phyloP scores from a whole-genome alignment of 2,113 vertebrate genomes.

The Tetrax tetrax region DNA sequence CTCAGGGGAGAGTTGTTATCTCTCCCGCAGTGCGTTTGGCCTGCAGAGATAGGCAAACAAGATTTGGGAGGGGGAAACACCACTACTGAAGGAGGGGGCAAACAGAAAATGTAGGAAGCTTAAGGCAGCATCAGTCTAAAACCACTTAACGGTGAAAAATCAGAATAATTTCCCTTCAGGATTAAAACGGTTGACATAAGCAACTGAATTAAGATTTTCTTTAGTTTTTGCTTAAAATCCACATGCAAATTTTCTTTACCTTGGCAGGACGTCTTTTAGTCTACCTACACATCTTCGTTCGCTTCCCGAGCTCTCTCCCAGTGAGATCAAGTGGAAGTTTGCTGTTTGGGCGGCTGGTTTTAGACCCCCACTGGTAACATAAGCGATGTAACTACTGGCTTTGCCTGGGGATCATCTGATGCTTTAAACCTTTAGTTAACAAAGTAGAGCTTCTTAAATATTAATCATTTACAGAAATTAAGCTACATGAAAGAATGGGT shows the following conservation, averaged over 20 bases:
- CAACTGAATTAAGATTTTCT: not conserved
- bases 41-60: not conserved
- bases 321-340: not conserved
- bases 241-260: not conserved
- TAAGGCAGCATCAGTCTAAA: not conserved
- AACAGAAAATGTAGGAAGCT: not conserved
- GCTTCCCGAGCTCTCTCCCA: not conserved
- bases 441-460: not conserved
- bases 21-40: not conserved
- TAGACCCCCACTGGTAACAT: not conserved
- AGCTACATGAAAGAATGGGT: not conserved
- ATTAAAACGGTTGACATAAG: not conserved
- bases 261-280: not conserved
- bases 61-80: not conserved
- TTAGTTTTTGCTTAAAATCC: not conserved
- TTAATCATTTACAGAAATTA: not conserved
- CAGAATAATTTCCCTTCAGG: not conserved
- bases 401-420: not conserved
- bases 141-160: not conserved
- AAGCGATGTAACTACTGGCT: not conserved
- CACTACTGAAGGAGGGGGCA: not conserved
- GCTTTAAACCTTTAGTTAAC: not conserved
- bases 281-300: not conserved
- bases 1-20: not conserved
- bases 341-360: not conserved